A percentile compares a stretch with the other conserved stretches of the same genome.
phyloP scores from a whole-genome alignment of 2,888 invertebrate genomes.

The Drosophila merina region DNA sequence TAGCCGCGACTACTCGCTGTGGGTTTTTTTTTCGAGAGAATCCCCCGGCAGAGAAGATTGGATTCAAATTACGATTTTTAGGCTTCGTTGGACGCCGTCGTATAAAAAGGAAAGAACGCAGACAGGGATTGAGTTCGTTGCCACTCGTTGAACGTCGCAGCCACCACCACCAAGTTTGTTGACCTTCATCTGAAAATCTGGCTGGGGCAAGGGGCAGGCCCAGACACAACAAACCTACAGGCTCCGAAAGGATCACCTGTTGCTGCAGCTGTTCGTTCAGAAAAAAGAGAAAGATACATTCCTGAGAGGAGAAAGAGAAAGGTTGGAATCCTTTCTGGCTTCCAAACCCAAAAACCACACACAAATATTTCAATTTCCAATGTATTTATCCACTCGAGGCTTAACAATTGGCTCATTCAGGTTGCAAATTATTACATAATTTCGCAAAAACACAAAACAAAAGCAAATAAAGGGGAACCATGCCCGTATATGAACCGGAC shows the following conservation, averaged over 20 bases:
- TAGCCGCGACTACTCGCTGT: slow-evolving; percentile 50
- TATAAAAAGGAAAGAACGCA: slow-evolving; percentile 11
- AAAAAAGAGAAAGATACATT: slow-evolving; percentile 27
- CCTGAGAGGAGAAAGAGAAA: slow-evolving; percentile 14
- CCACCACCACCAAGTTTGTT: slow-evolving; percentile 75
- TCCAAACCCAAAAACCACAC: not conserved
- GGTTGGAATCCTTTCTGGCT: not conserved
- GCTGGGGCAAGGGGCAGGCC: slow-evolving; percentile 28
- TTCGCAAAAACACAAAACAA: slow-evolving; percentile 21
- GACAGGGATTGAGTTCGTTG: slow-evolving; percentile 59
- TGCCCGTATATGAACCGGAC: too few species aligned
- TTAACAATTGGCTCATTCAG: slow-evolving; percentile 25
- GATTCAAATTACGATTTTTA: slow-evolving; percentile 78
- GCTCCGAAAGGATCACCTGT: slow-evolving; percentile 71
- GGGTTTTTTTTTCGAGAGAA: slow-evolving; percentile 50
- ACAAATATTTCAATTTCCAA: not conserved
- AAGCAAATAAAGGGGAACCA: not conserved
- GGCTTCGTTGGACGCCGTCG: slow-evolving; percentile 65
- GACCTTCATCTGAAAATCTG: slow-evolving; percentile 67
- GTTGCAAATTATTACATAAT: slow-evolving; percentile 55
- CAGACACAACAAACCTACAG: slow-evolving; percentile 19
- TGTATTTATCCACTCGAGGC: slow-evolving; percentile 15
- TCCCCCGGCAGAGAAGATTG: slow-evolving; percentile 70
- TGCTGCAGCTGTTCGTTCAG: slow-evolving; percentile 68
- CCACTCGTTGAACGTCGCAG: slow-evolving; percentile 55